Percentiles rank a stretch among this genome's conserved stretches.
phyloP scores from a whole-genome alignment of 2,797 vertebrate species.

The Enteromius paludinosus region DNA sequence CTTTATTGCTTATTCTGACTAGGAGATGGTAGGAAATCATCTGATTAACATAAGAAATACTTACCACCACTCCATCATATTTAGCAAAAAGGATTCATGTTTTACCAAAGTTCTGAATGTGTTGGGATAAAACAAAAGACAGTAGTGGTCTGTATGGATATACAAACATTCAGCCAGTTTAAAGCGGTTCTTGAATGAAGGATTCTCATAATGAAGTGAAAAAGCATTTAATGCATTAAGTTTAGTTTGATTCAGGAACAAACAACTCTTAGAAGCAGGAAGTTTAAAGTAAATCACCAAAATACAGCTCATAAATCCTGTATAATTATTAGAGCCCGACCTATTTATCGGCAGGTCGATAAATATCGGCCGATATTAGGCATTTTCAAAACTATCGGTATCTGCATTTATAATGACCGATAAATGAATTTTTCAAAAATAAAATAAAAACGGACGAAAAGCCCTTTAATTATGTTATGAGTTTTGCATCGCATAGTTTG shows the following conservation, averaged over 20 bases:
- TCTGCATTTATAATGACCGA: no score
- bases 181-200: background rate
- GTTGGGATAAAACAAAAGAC: background rate
- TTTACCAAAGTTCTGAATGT: no score
- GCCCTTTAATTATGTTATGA: no score
- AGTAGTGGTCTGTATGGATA: background rate
- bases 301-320: background rate
- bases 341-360: no score
- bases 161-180: background rate
- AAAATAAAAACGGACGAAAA: no score
- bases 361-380: no score
- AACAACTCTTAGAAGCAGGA: background rate
- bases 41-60: background rate
- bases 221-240: background rate
- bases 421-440: no score
- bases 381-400: no score
- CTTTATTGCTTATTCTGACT: background rate
- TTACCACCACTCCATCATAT: background rate
- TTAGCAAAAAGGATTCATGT: background rate
- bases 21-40: no score
- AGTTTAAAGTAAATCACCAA: background rate
- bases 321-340: no score
- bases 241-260: background rate
- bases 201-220: background rate
- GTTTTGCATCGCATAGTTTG: no score